phyloP scores from a whole-genome alignment of 2,113 vertebrate genomes.

The Ciconia boyciana region DNA sequence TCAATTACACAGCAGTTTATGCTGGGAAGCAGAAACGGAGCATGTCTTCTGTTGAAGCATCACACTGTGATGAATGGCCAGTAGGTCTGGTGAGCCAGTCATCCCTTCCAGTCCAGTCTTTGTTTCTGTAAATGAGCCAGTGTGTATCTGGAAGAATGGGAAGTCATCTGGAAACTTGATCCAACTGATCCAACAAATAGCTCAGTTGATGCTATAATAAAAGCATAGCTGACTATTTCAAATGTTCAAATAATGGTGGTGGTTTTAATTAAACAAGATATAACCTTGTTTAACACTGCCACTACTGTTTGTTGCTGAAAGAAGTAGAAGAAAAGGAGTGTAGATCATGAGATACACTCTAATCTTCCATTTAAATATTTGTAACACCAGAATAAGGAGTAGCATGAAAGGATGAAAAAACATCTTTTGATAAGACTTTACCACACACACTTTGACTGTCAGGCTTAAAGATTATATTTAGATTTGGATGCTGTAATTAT shows the following conservation, averaged over 20 bases:
- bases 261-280: neutral
- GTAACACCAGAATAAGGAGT: neutral
- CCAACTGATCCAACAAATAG: slow-evolving; percentile 29
- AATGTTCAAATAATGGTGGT: neutral
- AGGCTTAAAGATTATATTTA: neutral
- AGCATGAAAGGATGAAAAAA: neutral
- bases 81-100: slow-evolving; percentile 8
- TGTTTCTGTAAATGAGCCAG: slow-evolving; percentile 37
- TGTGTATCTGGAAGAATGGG: neutral
- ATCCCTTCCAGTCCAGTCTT: neutral
- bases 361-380: neutral
- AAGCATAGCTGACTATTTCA: neutral
- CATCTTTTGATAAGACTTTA: neutral
- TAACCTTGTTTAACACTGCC: neutral
- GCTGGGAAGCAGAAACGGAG: neutral
- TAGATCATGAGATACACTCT: neutral
- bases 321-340: neutral
- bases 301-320: neutral
- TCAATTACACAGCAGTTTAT: neutral
- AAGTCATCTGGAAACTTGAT: slow-evolving; percentile 28
- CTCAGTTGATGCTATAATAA: neutral
- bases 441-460: neutral
- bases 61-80: neutral
- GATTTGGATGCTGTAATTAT: neutral
- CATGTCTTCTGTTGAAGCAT: slow-evolving; percentile 7